Evolutionary conservation across 2,888 invertebrate species (phyloP), one percentile per base, ranked within the genome.

Genomic region (Xanthorhoe designata): DNA sequence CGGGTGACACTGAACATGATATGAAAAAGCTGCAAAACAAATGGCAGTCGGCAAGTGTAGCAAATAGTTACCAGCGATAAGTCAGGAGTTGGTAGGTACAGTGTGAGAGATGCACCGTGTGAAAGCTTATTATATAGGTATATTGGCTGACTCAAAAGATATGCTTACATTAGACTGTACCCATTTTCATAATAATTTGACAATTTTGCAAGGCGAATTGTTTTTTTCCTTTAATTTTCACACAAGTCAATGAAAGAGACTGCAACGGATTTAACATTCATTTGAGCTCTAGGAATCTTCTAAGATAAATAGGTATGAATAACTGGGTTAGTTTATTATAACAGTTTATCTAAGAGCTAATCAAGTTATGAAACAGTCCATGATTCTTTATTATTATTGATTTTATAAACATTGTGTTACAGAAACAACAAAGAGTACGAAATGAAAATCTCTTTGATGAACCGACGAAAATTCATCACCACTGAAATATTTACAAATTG

Each of bases 41-140:
- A 17, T 5, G 24, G 2, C 24, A 5, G 7, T 32, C 49, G 38
- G 35, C 66, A 71, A 69, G 66, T 66, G 64, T 54, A 38, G 19
- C 51, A 63, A 15, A 4, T 56, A 15, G 15, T 15, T 57, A 52
- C n/a, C 15, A 5, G n/a, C 15, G 45, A 17, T 55, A 19, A 54
- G 19, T 38, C 38, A 8, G 18, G 35, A 35, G n/a, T 15, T n/a
- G n/a, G n/a, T n/a, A n/a, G n/a, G n/a, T n/a, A n/a, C n/a, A n/a
- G n/a, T n/a, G n/a, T n/a, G n/a, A n/a, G n/a, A n/a, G n/a, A n/a
- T 45, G 42, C 9, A 24, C 42, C 55, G 42, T 55, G 42, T 42
- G 42, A 45, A 42, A 55, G 19, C 19, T 42, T 42, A 32, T 38
- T 24, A 13, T 45, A 42, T 45, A n/a, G n/a, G n/a, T n/a, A 45